These are phyloP conservation scores for Lophura swinhoii DNA, from an alignment of 2,797 vertebrate genomes.

Conservation along the genomic window DNA sequence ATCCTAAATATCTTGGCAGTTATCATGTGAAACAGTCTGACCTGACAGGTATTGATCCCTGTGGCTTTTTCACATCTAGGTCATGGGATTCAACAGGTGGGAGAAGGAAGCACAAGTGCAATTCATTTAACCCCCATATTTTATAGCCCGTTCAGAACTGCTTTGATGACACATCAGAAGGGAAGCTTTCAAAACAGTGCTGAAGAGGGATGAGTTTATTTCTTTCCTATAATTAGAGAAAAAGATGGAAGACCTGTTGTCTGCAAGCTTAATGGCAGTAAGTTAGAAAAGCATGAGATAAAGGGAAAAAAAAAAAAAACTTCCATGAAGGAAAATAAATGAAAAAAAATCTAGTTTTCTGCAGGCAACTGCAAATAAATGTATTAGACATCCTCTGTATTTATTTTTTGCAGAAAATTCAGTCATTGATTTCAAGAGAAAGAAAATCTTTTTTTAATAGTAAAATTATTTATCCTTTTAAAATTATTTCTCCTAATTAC, in stretches of 20 bases:
- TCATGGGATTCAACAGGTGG: constrained; percentile 19
- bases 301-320: background rate
- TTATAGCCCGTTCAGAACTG: constrained; percentile 40
- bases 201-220: constrained; percentile 51
- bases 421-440: background rate
- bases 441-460: background rate
- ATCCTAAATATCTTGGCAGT: background rate
- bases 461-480: background rate
- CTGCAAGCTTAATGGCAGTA: constrained; percentile 53
- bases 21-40: background rate
- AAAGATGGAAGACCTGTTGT: constrained; percentile 38
- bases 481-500: background rate
- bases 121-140: constrained; percentile 26
- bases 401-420: background rate
- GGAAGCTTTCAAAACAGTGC: constrained; percentile 56
- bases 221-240: constrained; percentile 32
- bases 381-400: background rate
- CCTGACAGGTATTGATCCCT: background rate
- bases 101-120: background rate
- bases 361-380: background rate
- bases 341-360: background rate
- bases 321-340: background rate
- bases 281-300: constrained; percentile 59
- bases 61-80: constrained; percentile 36
- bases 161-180: constrained; percentile 69